A percentile compares a stretch with the other conserved stretches of the same genome.
Evolutionary conservation across 2,888 invertebrate species (phyloP).

Genomic region (Orchesella flavescens): DNA sequence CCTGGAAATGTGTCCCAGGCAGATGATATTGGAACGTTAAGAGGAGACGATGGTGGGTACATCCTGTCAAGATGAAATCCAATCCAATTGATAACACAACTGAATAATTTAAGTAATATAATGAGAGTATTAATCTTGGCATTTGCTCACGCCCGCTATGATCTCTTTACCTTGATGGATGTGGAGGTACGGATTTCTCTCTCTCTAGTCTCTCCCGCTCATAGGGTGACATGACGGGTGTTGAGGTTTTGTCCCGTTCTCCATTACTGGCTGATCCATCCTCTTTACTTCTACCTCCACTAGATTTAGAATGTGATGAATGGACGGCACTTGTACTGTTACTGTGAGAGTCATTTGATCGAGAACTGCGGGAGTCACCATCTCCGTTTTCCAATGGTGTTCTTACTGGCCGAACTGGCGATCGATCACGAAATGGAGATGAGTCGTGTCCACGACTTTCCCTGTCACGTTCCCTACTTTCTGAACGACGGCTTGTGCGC

Average conservation of each 20-base stretch:
- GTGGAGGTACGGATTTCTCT: slow-evolving; percentile 66
- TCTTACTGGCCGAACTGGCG: slow-evolving; percentile 69
- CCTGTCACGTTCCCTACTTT: slow-evolving; percentile 11
- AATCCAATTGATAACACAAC: too few relatives aligned
- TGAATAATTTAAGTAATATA: too few relatives aligned
- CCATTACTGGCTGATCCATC: slow-evolving; percentile 65
- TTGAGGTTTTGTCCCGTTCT: slow-evolving; percentile 65
- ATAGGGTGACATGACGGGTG: slow-evolving; percentile 55
- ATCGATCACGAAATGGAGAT: slow-evolving; percentile 71
- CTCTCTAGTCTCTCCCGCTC: slow-evolving; percentile 64
- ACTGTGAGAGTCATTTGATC: slow-evolving; percentile 70
- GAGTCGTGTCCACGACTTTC: slow-evolving; percentile 60
- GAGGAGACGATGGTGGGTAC: slow-evolving; percentile 67
- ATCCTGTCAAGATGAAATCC: slow-evolving; percentile 50
- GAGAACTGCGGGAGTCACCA: slow-evolving; percentile 70
- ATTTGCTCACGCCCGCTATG: background rate
- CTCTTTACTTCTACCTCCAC: slow-evolving; percentile 62
- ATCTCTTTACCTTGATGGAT: slow-evolving; percentile 66
- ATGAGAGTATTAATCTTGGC: background rate
- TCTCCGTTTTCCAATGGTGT: slow-evolving; percentile 71
- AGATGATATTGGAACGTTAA: slow-evolving; percentile 58
- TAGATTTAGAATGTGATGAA: slow-evolving; percentile 66
- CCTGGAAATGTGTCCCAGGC: slow-evolving; percentile 70
- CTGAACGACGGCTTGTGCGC: slow-evolving; percentile 60
- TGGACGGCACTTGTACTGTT: slow-evolving; percentile 66